Conservation (phyloP, 2,797 vertebrate species). For the Artibeus jamaicensis region DNA sequence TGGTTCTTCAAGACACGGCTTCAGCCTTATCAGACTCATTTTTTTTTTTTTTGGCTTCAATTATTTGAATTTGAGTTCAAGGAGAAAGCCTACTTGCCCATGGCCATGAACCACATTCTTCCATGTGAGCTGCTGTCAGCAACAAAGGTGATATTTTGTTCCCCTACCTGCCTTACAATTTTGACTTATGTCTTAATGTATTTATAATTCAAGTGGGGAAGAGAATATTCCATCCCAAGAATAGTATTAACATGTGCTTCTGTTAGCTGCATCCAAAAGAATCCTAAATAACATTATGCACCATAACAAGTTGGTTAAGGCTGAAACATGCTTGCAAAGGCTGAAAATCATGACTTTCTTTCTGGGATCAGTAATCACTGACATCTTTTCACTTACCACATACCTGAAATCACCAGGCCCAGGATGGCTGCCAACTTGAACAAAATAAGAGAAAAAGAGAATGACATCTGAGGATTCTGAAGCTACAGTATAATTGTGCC, state of each 20-base stretch:
- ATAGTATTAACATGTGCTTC: not conserved
- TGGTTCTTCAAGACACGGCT: not conserved
- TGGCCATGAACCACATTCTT: not conserved
- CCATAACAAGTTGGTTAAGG: not conserved
- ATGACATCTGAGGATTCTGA: not conserved
- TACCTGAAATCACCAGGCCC: not conserved
- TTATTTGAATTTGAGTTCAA: not conserved
- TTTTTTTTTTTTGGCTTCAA: not conserved
- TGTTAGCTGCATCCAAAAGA: not conserved
- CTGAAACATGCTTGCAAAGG: not conserved
- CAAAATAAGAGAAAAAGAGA: not conserved
- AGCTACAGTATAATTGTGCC: not conserved
- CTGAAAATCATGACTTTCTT: not conserved
- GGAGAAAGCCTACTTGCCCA: not conserved
- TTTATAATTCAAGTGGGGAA: not conserved
- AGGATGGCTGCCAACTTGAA: not conserved
- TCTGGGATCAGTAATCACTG: not conserved
- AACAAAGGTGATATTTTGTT: not conserved
- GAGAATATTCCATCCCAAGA: not conserved
- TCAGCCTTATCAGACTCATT: not conserved
- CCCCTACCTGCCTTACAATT: not conserved
- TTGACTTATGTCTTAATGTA: not conserved
- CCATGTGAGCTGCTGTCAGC: not conserved
- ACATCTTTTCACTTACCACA: not conserved
- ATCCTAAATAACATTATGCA: not conserved